Conservation (phyloP, 2,113 vertebrate species). For the Vicugna pacos region DNA sequence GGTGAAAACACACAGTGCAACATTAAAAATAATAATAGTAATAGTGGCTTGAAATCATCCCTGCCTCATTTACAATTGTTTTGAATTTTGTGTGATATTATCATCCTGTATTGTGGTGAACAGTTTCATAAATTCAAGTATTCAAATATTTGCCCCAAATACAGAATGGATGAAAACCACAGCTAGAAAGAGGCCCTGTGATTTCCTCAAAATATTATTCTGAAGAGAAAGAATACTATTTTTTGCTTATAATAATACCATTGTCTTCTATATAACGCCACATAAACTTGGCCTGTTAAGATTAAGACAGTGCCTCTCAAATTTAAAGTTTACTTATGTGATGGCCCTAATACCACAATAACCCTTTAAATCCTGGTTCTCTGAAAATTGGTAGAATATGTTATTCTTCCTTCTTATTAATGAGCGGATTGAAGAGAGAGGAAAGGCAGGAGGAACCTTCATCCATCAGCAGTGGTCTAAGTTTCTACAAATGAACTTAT, state of each 20-base stretch:
- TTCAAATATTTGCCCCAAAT: neutral
- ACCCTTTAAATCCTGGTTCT: neutral
- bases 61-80: neutral
- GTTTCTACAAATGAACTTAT: neutral
- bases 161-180: neutral
- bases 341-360: neutral
- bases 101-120: neutral
- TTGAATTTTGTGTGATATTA: neutral
- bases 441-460: neutral
- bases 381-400: constrained; percentile 26
- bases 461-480: neutral
- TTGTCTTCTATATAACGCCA: neutral
- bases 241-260: neutral
- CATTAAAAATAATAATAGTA: neutral
- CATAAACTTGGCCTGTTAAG: neutral
- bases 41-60: neutral
- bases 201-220: neutral
- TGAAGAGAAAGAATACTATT: neutral
- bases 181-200: neutral
- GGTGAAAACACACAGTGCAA: neutral
- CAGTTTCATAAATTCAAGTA: neutral
- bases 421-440: neutral
- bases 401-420: neutral
- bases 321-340: neutral
- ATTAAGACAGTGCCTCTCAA: neutral